These are phyloP conservation scores for Bursaphelenchus okinawaensis DNA, from an alignment of 2,888 invertebrate species.

Conservation along the genomic window DNA sequence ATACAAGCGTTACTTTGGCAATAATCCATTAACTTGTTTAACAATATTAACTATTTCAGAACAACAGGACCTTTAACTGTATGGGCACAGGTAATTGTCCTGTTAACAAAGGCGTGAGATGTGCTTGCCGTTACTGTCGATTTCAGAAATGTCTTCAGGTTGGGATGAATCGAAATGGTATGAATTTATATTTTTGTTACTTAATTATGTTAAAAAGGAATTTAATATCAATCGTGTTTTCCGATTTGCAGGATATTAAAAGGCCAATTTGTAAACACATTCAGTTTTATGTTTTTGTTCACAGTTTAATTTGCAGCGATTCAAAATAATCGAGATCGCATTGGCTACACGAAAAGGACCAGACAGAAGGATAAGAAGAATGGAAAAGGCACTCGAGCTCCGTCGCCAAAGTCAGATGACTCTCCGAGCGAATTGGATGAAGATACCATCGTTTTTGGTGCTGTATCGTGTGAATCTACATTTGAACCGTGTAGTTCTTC, in stretches of 20 bases:
- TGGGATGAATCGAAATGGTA: slow-evolving; percentile 52
- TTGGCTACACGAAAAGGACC: slow-evolving; percentile 55
- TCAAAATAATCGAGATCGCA: slow-evolving; percentile 53
- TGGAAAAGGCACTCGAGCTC: neutral
- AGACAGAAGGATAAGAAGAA: slow-evolving; percentile 35
- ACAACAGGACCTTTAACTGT: slow-evolving; percentile 51
- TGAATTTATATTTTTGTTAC: slow-evolving; percentile 3
- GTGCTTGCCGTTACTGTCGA: slow-evolving; percentile 52
- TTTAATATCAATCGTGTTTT: too few relatives aligned
- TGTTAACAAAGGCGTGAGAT: slow-evolving; percentile 54
- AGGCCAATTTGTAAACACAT: neutral
- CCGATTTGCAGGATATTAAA: too few relatives aligned
- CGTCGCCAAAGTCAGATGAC: neutral
- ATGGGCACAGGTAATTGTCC: slow-evolving; percentile 52
- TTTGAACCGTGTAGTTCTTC: neutral
- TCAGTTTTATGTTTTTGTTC: neutral
- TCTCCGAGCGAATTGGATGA: neutral
- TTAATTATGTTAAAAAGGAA: neutral
- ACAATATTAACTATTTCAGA: slow-evolving; percentile 36
- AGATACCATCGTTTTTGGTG: neutral
- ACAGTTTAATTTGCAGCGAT: slow-evolving; percentile 33
- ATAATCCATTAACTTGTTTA: neutral
- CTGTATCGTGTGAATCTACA: neutral
- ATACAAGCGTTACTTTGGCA: neutral
- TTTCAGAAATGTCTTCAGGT: slow-evolving; percentile 45